Conservation (phyloP, 1,140 invertebrate species). For the Fopius arisanus region DNA sequence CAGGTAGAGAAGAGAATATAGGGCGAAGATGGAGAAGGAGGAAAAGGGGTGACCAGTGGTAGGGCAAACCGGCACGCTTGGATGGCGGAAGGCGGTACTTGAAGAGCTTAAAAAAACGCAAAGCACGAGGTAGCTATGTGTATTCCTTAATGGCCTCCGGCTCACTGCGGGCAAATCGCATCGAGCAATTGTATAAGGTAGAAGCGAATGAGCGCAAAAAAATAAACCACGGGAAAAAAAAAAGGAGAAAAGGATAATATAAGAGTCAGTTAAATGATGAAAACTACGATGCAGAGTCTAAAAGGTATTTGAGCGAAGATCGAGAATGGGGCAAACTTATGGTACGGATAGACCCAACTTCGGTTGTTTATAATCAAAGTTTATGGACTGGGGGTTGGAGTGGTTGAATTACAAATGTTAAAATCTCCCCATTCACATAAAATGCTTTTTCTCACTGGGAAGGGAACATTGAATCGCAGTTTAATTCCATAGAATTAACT, state of each 20-base stretch:
- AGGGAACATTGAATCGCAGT: background rate
- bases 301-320: background rate
- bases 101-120: slow-evolving; percentile 46
- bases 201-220: slow-evolving; percentile 7
- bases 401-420: background rate
- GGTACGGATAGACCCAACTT: slow-evolving; percentile 7
- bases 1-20: background rate
- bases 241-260: background rate
- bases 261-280: slow-evolving; percentile 6
- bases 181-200: slow-evolving; percentile 18
- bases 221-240: background rate
- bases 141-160: slow-evolving; percentile 45
- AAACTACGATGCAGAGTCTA: background rate
- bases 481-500: background rate
- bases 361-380: slow-evolving; percentile 17
- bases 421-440: background rate
- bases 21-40: background rate
- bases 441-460: background rate
- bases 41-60: background rate
- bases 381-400: background rate
- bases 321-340: background rate
- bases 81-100: slow-evolving; percentile 38
- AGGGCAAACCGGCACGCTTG: slow-evolving; percentile 2
- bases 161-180: slow-evolving; percentile 33
- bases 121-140: slow-evolving; percentile 37